Evolutionary conservation across 2,797 vertebrate species (phyloP), one percentile per base, ranked within the genome.

Genomic region (Fringilla coelebs): DNA sequence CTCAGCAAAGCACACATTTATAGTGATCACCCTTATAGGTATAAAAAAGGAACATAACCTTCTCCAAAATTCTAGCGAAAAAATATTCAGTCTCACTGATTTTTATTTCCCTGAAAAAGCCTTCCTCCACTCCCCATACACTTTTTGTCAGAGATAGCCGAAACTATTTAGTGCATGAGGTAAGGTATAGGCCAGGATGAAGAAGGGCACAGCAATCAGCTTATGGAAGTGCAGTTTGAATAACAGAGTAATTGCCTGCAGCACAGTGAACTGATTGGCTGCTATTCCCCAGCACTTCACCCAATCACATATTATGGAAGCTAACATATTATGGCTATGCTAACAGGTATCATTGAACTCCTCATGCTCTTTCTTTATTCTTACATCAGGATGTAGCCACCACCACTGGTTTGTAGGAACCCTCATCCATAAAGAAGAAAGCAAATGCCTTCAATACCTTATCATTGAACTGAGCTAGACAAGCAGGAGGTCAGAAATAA

Each of bases 161-260:
- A 1, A 65, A 24, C 10, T 28, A 2, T 21, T 54, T 60, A 19
- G 20, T 1, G 1, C 17, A 17, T 14, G 11, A 79, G 17, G 3
- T 89, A 61, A 73, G 61, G 63, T 10, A 36, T 0, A 80, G 66
- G 5, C 10, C 40, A 68, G 60, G 51, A 61, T 31, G n/a, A 83
- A 63, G 25, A 17, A 75, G 17, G 2, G 2, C 16, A 15, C 3
- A 29, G 11, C 1, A 2, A 11, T 2, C 25, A 32, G 10, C 22
- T 60, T 28, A 29, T 9, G 5, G 1, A 63, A 80, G 9, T 2
- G 4, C 8, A 31, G 11, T 32, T 67, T 72, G 32, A 19, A 28
- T 31, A 45, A 58, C 1, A 49, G 41, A 81, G 16, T 14, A 25
- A 58, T 19, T 29, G 15, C 31, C 4, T 6, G 3, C 46, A 46